Evolutionary conservation across 2,888 invertebrate genomes (phyloP).

Genomic region (Yponomeuta malinellus): DNA sequence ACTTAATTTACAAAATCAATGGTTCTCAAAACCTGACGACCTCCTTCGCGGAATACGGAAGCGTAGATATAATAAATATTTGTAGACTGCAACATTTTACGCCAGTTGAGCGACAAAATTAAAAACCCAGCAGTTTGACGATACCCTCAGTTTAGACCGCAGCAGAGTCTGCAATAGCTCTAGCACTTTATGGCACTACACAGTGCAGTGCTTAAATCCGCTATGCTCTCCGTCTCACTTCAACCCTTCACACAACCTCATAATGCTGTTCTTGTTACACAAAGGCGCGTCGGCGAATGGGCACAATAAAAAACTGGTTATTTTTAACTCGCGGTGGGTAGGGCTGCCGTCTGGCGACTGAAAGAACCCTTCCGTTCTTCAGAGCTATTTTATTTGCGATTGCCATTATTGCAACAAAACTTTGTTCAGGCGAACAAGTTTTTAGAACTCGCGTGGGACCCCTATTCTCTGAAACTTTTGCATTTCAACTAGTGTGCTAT

Average conservation of each 20-base stretch:
- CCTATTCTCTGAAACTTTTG: neutral
- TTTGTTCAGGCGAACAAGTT: too few species aligned
- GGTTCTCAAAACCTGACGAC: too few species aligned
- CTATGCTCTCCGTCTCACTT: constrained; percentile 60
- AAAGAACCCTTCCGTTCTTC: constrained; percentile 62
- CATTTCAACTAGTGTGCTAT: neutral
- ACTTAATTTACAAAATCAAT: too few species aligned
- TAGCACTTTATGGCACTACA: constrained; percentile 46
- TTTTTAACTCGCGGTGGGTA: constrained; percentile 65
- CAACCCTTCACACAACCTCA: constrained; percentile 44
- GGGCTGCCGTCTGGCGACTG: constrained; percentile 53
- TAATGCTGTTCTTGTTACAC: constrained; percentile 61
- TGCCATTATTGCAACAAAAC: neutral
- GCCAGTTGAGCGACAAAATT: neutral
- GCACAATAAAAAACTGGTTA: constrained; percentile 72
- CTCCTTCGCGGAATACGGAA: too few species aligned
- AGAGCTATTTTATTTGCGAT: constrained; percentile 32
- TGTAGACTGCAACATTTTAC: too few species aligned
- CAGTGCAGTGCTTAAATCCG: constrained; percentile 62
- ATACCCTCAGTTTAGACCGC: neutral
- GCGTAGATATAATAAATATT: too few species aligned
- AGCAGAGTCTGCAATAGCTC: constrained; percentile 7
- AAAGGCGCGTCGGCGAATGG: constrained; percentile 44
- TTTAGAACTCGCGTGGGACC: neutral
- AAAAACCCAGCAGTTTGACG: neutral